Evolutionary conservation across 2,113 vertebrate genomes (phyloP).

Genomic region (Sphaerodactylus townsendi): DNA sequence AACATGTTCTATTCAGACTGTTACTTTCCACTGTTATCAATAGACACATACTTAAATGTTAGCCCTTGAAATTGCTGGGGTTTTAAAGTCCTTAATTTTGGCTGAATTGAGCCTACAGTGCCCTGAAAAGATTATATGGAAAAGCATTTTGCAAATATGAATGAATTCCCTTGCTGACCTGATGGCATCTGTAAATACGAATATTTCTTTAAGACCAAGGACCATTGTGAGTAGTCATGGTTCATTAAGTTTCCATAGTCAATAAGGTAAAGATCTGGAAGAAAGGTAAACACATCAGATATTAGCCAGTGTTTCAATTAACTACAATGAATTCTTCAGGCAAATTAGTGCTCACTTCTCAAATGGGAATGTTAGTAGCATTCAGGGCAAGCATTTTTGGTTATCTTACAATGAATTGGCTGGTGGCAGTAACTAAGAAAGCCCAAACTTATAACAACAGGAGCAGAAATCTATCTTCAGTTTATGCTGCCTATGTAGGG

Average conservation of each 20-base stretch:
- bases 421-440: neutral
- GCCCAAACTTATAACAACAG: neutral
- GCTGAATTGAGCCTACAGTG: neutral
- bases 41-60: neutral
- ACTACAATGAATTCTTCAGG: neutral
- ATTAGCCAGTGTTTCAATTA: neutral
- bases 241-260: slow-evolving; percentile 14
- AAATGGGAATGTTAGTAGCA: neutral
- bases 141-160: neutral
- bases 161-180: neutral
- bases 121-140: neutral
- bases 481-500: neutral
- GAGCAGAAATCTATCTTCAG: neutral
- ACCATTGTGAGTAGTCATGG: neutral
- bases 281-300: slow-evolving; percentile 9
- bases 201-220: neutral
- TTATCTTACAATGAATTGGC: neutral
- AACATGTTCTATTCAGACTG: too few relatives aligned
- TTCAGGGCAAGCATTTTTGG: neutral
- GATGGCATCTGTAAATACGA: neutral
- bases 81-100: neutral
- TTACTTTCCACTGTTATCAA: neutral
- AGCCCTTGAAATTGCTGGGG: neutral
- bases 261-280: slow-evolving; percentile 23
- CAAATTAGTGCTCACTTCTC: neutral